These are phyloP conservation scores for Acanthopagrus latus DNA, from an alignment of 2,797 vertebrate genomes.

Conservation along the genomic window DNA sequence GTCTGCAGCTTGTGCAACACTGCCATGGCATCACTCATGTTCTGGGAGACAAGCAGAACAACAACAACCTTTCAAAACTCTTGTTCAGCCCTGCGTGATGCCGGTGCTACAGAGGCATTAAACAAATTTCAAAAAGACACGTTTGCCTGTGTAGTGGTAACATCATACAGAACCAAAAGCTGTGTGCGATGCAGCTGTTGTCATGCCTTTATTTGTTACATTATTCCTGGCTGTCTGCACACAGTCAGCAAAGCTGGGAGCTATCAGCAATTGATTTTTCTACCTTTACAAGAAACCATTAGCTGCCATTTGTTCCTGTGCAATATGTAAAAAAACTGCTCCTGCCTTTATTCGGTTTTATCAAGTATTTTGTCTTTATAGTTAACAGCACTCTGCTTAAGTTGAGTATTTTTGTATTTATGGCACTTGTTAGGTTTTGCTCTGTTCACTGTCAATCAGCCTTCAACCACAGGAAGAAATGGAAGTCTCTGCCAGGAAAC, in stretches of 20 bases:
- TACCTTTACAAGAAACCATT: slow-evolving; percentile 30
- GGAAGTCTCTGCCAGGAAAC: slow-evolving; percentile 46
- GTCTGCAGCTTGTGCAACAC: slow-evolving; percentile 98
- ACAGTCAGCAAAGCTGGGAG: slow-evolving; percentile 14
- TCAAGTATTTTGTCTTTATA: not conserved
- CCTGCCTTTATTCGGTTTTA: not conserved
- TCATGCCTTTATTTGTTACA: not conserved
- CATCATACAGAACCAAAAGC: not conserved
- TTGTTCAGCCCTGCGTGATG: not conserved
- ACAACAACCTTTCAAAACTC: not conserved
- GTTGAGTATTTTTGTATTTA: slow-evolving; percentile 29
- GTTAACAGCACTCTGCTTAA: not conserved
- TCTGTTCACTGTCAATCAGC: slow-evolving; percentile 25
- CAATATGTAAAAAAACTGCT: not conserved
- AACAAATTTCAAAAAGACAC: not conserved
- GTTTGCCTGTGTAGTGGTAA: not conserved
- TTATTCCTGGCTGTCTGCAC: slow-evolving; percentile 35
- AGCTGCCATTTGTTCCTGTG: slow-evolving; percentile 11
- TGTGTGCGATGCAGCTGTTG: slow-evolving; percentile 7
- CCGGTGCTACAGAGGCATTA: not conserved
- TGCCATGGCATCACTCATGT: slow-evolving; percentile 99
- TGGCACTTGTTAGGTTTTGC: not conserved
- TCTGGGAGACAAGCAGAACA: slow-evolving; percentile 82
- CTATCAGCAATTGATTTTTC: slow-evolving; percentile 40
- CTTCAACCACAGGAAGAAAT: slow-evolving; percentile 23